Conservation (phyloP, 2,113 vertebrate species). For the Gambusia affinis region DNA sequence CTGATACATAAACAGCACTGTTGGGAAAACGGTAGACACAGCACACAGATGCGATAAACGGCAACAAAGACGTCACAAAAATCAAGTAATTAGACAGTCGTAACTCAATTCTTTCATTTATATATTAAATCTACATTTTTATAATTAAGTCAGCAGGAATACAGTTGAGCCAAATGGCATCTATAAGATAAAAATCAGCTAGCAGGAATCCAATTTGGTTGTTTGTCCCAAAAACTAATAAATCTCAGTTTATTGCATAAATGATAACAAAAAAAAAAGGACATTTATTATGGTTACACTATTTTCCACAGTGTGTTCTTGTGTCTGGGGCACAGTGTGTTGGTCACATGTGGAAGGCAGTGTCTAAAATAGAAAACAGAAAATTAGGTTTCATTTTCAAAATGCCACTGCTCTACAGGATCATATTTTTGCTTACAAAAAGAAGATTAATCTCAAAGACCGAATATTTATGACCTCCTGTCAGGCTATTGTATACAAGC, state of each 20-base stretch:
- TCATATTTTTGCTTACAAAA: neutral
- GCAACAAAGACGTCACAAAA: conserved; percentile 24
- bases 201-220: neutral
- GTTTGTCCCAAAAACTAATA: neutral
- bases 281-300: neutral
- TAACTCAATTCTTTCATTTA: conserved; percentile 37
- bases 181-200: conserved; percentile 20
- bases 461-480: neutral
- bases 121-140: conserved; percentile 46
- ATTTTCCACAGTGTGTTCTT: conserved; percentile 57
- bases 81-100: conserved; percentile 10
- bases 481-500: neutral
- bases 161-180: neutral
- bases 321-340: conserved; percentile 77
- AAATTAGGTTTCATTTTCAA: conserved; percentile 22
- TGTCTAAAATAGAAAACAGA: conserved; percentile 73
- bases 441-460: neutral
- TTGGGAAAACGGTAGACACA: neutral
- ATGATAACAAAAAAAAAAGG: neutral
- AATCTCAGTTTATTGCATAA: conserved; percentile 1
- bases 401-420: neutral
- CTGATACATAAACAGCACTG: conserved; percentile 12
- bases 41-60: neutral
- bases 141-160: conserved; percentile 28
- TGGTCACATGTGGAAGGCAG: conserved; percentile 85